A percentile compares a stretch with the other conserved stretches of the same genome.
phyloP scores from a whole-genome alignment of 2,888 invertebrate genomes.

The Ochlodes sylvanus region DNA sequence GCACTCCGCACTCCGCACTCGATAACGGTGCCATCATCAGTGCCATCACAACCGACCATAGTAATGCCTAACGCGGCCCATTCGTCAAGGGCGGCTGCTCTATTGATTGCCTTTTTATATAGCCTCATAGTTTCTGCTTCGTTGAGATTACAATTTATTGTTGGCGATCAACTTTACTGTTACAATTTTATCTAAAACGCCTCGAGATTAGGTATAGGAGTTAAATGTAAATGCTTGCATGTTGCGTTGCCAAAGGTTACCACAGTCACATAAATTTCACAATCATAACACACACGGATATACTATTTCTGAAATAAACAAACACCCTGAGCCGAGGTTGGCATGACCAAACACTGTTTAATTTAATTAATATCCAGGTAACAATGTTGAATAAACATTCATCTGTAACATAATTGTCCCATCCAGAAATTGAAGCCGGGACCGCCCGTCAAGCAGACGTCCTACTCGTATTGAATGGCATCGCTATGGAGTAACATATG shows the following conservation, averaged over 20 bases:
- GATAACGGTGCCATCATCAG: slow-evolving; percentile 58
- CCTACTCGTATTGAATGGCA: not conserved
- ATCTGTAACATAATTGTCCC: no score
- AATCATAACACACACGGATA: no score
- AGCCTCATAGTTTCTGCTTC: slow-evolving; percentile 38
- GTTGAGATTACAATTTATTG: slow-evolving; percentile 29
- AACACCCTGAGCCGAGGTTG: no score
- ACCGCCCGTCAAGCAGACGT: no score
- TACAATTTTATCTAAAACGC: not conserved
- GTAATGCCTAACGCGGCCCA: slow-evolving; percentile 9
- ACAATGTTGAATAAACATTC: no score
- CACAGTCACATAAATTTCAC: not conserved
- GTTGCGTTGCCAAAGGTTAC: not conserved
- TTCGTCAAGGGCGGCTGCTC: slow-evolving; percentile 17
- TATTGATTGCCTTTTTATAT: slow-evolving; percentile 22
- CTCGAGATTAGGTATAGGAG: not conserved
- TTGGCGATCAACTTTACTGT: slow-evolving; percentile 39
- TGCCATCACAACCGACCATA: slow-evolving; percentile 29
- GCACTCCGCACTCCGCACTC: slow-evolving; percentile 50
- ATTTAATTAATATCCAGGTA: no score
- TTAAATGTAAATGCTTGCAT: not conserved
- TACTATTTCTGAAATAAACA: no score
- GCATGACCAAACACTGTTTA: no score
- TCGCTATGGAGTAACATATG: not conserved
- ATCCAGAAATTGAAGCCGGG: no score